A percentile compares a stretch with the other conserved stretches of the same genome.
phyloP scores from a whole-genome alignment of 2,797 vertebrate species.

The Anguilla obscura region DNA sequence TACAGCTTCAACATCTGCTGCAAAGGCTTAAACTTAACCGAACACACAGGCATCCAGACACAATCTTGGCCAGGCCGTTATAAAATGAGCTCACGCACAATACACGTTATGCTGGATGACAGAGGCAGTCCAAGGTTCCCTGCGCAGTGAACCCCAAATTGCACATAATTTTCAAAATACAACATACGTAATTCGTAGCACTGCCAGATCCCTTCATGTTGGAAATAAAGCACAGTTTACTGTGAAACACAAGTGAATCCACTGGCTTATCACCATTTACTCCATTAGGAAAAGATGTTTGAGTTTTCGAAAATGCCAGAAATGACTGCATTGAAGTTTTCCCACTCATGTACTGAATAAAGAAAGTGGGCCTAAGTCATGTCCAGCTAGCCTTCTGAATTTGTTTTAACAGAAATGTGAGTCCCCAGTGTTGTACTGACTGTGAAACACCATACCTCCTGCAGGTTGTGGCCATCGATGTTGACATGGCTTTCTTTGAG shows the following conservation, averaged over 20 bases:
- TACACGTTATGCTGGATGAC: neutral
- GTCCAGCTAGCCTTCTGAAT: neutral
- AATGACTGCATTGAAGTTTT: neutral
- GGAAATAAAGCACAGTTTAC: neutral
- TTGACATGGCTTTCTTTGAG: conserved; percentile 99
- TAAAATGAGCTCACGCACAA: neutral
- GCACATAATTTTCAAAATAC: neutral
- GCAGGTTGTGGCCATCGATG: conserved; percentile 95
- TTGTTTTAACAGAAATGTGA: neutral
- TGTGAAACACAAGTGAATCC: neutral
- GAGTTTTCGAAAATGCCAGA: neutral
- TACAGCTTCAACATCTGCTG: neutral
- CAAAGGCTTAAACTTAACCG: neutral
- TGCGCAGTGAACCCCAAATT: neutral
- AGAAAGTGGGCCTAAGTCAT: neutral
- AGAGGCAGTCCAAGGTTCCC: neutral
- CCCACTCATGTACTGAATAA: neutral
- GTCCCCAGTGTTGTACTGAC: neutral
- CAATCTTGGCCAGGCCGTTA: neutral
- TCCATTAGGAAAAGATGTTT: neutral
- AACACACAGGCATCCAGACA: neutral
- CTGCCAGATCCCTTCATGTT: neutral
- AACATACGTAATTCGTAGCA: neutral
- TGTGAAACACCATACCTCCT: neutral
- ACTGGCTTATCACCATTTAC: neutral